Percentiles rank a stretch among this genome's conserved stretches.
Evolutionary conservation across 1,140 invertebrate genomes (phyloP).

Genomic region (Idris sp.): DNA sequence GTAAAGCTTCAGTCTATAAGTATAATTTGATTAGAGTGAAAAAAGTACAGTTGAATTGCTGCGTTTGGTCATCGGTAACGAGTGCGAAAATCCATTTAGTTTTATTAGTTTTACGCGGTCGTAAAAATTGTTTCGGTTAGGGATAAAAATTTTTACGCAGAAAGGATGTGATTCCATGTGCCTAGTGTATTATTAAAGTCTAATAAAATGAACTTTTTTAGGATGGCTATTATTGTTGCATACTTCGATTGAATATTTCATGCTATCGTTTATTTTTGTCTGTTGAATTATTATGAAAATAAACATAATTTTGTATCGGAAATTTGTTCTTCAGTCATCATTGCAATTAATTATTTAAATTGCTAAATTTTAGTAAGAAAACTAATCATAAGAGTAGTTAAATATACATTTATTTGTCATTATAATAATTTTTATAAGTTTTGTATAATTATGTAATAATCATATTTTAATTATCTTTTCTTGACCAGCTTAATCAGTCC

Average conservation of each 20-base stretch:
- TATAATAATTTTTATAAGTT: too few relatives aligned
- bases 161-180: constrained; percentile 20
- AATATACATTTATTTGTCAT: too few relatives aligned
- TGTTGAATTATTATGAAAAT: constrained; percentile 13
- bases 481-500: too few relatives aligned
- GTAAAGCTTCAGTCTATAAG: too few relatives aligned
- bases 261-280: constrained; percentile 14
- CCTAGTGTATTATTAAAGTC: constrained; percentile 34
- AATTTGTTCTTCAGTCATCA: too few relatives aligned
- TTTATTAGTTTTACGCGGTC: constrained; percentile 22
- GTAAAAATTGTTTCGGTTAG: constrained; percentile 24
- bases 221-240: constrained; percentile 10
- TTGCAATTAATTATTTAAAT: too few relatives aligned
- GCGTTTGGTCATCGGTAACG: constrained; percentile 3
- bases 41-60: not conserved
- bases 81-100: constrained; percentile 8
- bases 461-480: too few relatives aligned
- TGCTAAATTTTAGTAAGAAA: too few relatives aligned
- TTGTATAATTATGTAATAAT: too few relatives aligned
- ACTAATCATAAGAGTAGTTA: too few relatives aligned
- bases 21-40: constrained; percentile 7
- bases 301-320: too few relatives aligned
- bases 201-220: constrained; percentile 40
- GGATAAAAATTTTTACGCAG: constrained; percentile 36
- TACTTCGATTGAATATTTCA: constrained; percentile 36